Base-by-base conservation (phyloP, 2,113 vertebrate genomes). In the Stigmatopora nigra region DNA sequence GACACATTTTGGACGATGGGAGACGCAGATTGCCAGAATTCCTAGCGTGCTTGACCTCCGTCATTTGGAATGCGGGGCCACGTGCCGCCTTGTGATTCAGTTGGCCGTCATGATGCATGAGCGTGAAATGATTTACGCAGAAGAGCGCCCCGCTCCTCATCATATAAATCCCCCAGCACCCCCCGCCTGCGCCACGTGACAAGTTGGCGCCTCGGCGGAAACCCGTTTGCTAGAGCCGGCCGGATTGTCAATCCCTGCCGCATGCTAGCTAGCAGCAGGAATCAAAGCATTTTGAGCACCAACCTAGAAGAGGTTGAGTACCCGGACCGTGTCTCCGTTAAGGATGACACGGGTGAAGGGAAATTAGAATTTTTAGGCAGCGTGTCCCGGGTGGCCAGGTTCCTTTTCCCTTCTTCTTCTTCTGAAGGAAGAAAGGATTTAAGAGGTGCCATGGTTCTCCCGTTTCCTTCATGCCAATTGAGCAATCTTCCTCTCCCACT, bases 81-180 rank as follows among this genome's bases (percentile, higher is more conserved):
- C 78, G 77, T 83, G 87, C 72, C 61, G 80, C 83, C 86, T 83
- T 77, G 80, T 87, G 86, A 88, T 78, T 86, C 87, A 83, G 73
- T 77, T 75, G 13, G n/a, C 78, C 69, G 80, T 80, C 73, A 76
- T 60, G 78, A 76, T 69, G 77, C 74, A 55, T 73, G 81, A 79
- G 74, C 82, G 8, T 55, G 71, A 74, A 73, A 71, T 79, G 72
- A 85, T 85, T 15, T 76, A 84, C 76, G 74, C 80, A 74, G 65
- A 82, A 76, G 71, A 71, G 82, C 80, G 22, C 78, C 76, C 80
- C 59, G 6, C 11, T 47, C 55, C 5, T 20, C 38, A 19, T 16
- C 51, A 7, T 5, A 38, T 56, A 51, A 62, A 52, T 2, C 57
- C 60, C 8, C 65, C 70, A n/a, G n/a, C 57, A 61, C 1, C 25